Percentiles rank a stretch among this genome's conserved stretches.
phyloP scores from a whole-genome alignment of 2,797 vertebrate genomes.

The Hippoglossus hippoglossus region DNA sequence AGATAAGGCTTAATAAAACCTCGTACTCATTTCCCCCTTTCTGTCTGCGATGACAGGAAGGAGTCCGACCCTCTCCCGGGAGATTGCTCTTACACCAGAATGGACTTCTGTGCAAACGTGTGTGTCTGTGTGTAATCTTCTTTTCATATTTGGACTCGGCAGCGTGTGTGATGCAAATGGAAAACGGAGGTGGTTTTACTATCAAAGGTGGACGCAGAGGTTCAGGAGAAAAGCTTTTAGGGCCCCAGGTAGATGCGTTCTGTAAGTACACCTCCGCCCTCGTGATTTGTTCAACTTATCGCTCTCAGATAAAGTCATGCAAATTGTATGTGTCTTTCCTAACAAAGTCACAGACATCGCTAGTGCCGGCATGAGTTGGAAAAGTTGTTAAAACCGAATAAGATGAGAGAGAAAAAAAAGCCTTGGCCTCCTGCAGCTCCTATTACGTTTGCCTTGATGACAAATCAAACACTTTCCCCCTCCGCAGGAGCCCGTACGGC shows the following conservation, averaged over 20 bases:
- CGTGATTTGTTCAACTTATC: conserved; percentile 9
- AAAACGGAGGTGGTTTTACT: conserved; percentile 46
- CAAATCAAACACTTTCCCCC: conserved; percentile 11
- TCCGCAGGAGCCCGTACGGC: conserved; percentile 37
- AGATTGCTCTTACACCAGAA: conserved; percentile 60
- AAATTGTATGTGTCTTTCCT: background rate
- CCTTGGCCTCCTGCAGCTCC: conserved; percentile 38
- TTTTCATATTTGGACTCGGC: conserved; percentile 44
- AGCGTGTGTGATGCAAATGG: conserved; percentile 58
- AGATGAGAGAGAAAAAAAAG: conserved; percentile 40
- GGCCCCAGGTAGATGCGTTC: conserved; percentile 17
- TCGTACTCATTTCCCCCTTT: conserved; percentile 72
- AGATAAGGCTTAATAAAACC: conserved; percentile 79
- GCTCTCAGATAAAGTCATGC: background rate
- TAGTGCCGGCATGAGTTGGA: background rate
- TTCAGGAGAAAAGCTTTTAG: conserved; percentile 59
- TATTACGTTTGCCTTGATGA: conserved; percentile 56
- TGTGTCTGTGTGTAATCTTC: conserved; percentile 41
- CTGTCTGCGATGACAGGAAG: conserved; percentile 70
- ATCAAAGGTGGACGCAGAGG: background rate
- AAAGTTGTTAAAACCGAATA: conserved; percentile 46
- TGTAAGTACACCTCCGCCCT: conserved; percentile 35
- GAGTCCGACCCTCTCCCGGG: conserved; percentile 66
- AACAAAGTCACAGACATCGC: conserved; percentile 9
- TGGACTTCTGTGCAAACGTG: conserved; percentile 24